phyloP scores from a whole-genome alignment of 1,140 invertebrate genomes.

The Eumaeus atala region DNA sequence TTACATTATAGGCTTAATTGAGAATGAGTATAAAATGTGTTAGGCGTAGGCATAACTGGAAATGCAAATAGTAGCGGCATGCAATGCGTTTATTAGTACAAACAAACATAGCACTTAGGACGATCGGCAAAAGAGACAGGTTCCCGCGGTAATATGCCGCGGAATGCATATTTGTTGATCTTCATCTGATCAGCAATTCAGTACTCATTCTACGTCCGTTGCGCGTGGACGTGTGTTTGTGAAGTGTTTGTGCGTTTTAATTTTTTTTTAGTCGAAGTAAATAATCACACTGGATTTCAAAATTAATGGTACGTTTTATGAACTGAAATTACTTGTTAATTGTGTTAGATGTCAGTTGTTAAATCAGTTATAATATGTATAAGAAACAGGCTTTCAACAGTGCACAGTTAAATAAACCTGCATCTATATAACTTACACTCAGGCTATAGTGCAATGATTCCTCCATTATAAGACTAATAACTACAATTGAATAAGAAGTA shows the following conservation, averaged over 20 bases:
- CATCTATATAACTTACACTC: too few relatives aligned
- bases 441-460: too few relatives aligned
- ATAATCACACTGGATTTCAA: conserved; percentile 56
- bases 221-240: conserved; percentile 29
- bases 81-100: conserved; percentile 22
- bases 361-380: too few relatives aligned
- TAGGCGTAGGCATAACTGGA: conserved; percentile 29
- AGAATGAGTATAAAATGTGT: conserved; percentile 9
- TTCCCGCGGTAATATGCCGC: conserved; percentile 18
- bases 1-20: conserved; percentile 5
- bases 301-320: conserved; percentile 44
- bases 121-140: conserved; percentile 24
- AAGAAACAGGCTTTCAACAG: too few relatives aligned
- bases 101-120: conserved; percentile 27
- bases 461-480: too few relatives aligned
- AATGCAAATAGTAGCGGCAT: conserved; percentile 19
- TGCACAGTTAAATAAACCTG: too few relatives aligned
- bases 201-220: conserved; percentile 28
- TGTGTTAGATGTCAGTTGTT: neutral
- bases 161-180: conserved; percentile 32
- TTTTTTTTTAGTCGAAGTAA: conserved; percentile 34
- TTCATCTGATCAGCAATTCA: conserved; percentile 35
- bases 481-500: too few relatives aligned
- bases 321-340: conserved; percentile 1
- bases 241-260: conserved; percentile 30